Evolutionary conservation across 1,140 invertebrate species (phyloP).

Genomic region (Drosophila grimshawi): DNA sequence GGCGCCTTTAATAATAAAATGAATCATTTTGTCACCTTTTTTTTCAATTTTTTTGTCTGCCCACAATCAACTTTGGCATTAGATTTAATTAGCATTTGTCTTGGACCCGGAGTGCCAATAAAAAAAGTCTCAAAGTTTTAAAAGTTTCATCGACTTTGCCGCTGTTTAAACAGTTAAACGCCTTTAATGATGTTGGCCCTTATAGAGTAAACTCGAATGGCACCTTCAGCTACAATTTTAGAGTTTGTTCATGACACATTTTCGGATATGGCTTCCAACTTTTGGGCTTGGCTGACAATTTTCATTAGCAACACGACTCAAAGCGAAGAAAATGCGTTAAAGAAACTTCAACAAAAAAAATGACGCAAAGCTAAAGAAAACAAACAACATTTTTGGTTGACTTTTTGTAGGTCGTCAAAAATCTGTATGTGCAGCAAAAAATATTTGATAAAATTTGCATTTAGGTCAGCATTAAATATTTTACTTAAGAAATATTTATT

Average conservation of each 20-base stretch:
- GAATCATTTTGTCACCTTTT: conserved; percentile 4
- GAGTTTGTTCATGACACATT: conserved; percentile 25
- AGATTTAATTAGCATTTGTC: conserved; percentile 70
- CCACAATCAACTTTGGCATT: conserved; percentile 55
- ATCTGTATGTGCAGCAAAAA: conserved; percentile 9
- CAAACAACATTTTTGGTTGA: conserved; percentile 61
- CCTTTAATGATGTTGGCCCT: conserved; percentile 48
- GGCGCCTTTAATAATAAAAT: conserved; percentile 1
- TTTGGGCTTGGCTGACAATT: conserved; percentile 33
- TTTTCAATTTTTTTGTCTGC: not conserved
- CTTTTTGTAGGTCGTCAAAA: conserved; percentile 44
- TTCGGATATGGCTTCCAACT: conserved; percentile 23
- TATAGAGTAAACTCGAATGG: conserved; percentile 41
- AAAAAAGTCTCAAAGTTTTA: conserved; percentile 58
- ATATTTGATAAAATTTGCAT: conserved; percentile 33
- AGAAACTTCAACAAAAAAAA: conserved; percentile 16
- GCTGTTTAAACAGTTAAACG: conserved; percentile 48
- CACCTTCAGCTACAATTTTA: conserved; percentile 55
- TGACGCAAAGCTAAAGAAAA: conserved; percentile 24
- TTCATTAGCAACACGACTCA: conserved; percentile 35
- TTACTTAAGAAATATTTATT: not conserved
- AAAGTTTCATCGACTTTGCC: conserved; percentile 55
- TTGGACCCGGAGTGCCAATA: conserved; percentile 40
- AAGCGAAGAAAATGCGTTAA: conserved; percentile 4
- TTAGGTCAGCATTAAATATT: conserved; percentile 44